Percentiles rank a stretch among this genome's conserved stretches.
These are phyloP conservation scores for Agrochola lota DNA, from an alignment of 2,888 invertebrate genomes.

Conservation along the genomic window DNA sequence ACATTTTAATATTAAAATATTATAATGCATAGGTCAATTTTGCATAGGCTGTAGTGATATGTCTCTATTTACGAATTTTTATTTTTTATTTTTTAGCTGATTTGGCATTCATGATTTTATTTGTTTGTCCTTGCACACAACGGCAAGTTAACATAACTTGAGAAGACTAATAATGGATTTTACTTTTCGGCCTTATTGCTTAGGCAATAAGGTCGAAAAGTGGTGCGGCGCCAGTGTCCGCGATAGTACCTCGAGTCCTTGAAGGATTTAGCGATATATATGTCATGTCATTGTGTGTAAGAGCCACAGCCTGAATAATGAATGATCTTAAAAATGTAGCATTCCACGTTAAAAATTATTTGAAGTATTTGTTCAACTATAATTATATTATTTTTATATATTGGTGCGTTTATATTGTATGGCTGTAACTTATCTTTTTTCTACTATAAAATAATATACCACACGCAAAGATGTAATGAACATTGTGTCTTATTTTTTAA, in stretches of 20 bases:
- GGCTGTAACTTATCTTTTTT: constrained; percentile 77
- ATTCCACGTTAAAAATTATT: constrained; percentile 62
- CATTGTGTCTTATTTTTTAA: constrained; percentile 55
- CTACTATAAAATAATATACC: constrained; percentile 65
- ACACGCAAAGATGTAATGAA: constrained; percentile 61
- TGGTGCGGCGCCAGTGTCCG: no score
- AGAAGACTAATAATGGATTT: background rate
- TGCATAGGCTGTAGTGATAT: constrained; percentile 36
- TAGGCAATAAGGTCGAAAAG: no score
- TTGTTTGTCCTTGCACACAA: constrained; percentile 23
- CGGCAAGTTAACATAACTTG: background rate
- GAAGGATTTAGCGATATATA: background rate
- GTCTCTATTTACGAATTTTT: constrained; percentile 34
- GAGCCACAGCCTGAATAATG: background rate
- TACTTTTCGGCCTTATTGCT: no score
- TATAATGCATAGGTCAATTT: constrained; percentile 40
- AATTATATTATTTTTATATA: constrained; percentile 60
- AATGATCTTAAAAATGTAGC: constrained; percentile 30
- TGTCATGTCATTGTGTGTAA: background rate
- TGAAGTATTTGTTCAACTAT: constrained; percentile 59
- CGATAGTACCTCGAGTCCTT: background rate
- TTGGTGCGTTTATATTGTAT: constrained; percentile 72
- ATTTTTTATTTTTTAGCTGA: constrained; percentile 5
- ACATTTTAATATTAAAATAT: constrained; percentile 26
- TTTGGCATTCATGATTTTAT: constrained; percentile 10